These are phyloP conservation scores for Drosophila lutescens DNA, from an alignment of 2,888 invertebrate genomes.

Conservation along the genomic window DNA sequence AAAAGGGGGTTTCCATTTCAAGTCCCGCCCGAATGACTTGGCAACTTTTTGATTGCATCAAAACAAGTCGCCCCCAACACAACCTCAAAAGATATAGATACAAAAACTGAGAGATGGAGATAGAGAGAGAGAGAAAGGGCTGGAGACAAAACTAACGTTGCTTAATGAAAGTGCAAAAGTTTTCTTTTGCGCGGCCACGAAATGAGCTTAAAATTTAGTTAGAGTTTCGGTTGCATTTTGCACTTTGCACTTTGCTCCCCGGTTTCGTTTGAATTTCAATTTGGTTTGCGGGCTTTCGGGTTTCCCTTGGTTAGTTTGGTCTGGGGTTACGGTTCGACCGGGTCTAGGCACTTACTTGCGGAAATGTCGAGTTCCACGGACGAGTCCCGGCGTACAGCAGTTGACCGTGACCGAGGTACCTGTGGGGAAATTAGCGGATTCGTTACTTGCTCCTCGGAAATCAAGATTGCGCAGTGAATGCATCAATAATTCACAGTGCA, in stretches of 20 bases:
- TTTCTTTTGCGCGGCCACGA: constrained; percentile 52
- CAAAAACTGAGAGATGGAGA: not conserved
- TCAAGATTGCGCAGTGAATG: constrained; percentile 23
- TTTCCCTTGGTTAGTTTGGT: not conserved
- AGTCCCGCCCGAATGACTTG: constrained; percentile 35
- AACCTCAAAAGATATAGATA: constrained; percentile 18
- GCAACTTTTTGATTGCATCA: constrained; percentile 54
- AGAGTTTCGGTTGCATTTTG: constrained; percentile 43
- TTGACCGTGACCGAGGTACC: constrained; percentile 88
- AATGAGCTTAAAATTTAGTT: constrained; percentile 74
- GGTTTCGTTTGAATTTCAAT: constrained; percentile 52
- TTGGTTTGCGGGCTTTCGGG: constrained; percentile 31
- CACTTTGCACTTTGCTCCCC: constrained; percentile 36
- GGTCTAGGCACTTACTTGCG: constrained; percentile 84
- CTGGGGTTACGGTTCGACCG: constrained; percentile 1
- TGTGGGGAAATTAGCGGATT: constrained; percentile 76
- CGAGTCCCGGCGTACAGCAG: constrained; percentile 89
- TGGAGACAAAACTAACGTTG: constrained; percentile 12
- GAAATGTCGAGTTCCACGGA: constrained; percentile 87
- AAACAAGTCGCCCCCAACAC: constrained; percentile 31
- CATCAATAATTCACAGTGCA: constrained; percentile 51
- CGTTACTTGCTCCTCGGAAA: constrained; percentile 28
- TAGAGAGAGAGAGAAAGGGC: not conserved
- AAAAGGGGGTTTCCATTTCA: constrained; percentile 18
- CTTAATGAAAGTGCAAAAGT: constrained; percentile 71